Evolutionary conservation across 2,888 invertebrate genomes (phyloP).

Genomic region (Metopia argyrocephala): DNA sequence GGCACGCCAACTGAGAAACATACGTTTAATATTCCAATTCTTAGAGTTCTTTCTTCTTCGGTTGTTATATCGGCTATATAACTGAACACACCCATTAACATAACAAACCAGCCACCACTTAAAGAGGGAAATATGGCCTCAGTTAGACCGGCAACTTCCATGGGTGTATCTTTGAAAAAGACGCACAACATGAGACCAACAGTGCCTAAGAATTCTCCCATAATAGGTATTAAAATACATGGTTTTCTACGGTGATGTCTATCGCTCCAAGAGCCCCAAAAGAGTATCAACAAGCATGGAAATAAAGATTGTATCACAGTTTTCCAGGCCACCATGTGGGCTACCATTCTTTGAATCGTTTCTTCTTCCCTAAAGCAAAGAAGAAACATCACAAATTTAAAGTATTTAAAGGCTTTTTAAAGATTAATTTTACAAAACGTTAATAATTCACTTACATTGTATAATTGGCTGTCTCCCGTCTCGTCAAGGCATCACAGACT

Average conservation of each 20-base stretch:
- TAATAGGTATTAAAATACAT: constrained; percentile 89
- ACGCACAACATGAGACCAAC: constrained; percentile 88
- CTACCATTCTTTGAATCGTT: constrained; percentile 86
- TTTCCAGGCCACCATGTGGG: constrained; percentile 91
- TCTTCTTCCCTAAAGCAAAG: constrained; percentile 81
- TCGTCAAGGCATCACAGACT: constrained; percentile 87
- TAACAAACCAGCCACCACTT: constrained; percentile 91
- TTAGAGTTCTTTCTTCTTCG: constrained; percentile 88
- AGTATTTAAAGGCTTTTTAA: too few relatives aligned
- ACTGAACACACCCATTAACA: constrained; percentile 94
- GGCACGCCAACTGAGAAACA: constrained; percentile 93
- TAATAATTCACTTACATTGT: constrained; percentile 76
- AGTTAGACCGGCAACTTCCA: constrained; percentile 88
- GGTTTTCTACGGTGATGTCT: constrained; percentile 80
- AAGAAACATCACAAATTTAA: not conserved
- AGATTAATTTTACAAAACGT: not conserved
- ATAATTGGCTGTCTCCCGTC: constrained; percentile 83
- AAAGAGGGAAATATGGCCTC: constrained; percentile 90
- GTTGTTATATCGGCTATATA: constrained; percentile 93
- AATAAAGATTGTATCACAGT: constrained; percentile 89
- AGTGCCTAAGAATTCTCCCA: constrained; percentile 89
- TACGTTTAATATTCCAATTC: constrained; percentile 92
- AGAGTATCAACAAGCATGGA: constrained; percentile 89
- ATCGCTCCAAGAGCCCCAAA: constrained; percentile 89
- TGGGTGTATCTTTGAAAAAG: constrained; percentile 87